These are phyloP conservation scores for Hermaeophaga mercurialis DNA, from an alignment of 2,888 invertebrate genomes.

Conservation along the genomic window DNA sequence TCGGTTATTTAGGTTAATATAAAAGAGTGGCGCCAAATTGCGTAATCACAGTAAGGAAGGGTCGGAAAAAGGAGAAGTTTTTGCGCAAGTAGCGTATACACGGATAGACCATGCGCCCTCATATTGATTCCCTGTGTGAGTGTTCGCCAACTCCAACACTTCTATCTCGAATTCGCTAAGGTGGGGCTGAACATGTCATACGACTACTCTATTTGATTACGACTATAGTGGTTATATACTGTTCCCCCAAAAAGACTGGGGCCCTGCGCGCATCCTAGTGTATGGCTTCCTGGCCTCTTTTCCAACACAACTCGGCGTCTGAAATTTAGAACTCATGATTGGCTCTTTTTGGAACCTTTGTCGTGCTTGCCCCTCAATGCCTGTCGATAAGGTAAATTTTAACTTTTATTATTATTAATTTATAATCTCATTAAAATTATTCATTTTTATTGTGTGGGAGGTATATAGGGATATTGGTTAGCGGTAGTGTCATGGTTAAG, in stretches of 20 bases:
- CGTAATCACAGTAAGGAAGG: constrained; percentile 27
- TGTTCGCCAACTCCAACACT: constrained; percentile 40
- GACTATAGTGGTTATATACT: constrained; percentile 31
- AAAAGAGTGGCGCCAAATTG: constrained; percentile 32
- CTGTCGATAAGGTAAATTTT: constrained; percentile 84
- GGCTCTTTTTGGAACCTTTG: constrained; percentile 97
- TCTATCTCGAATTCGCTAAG: constrained; percentile 45
- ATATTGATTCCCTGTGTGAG: constrained; percentile 47
- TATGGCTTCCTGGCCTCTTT: constrained; percentile 47
- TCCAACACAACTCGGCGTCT: constrained; percentile 39
- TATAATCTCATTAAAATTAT: neutral
- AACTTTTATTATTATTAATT: constrained; percentile 8
- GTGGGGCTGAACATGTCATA: constrained; percentile 48
- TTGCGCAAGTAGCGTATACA: constrained; percentile 36
- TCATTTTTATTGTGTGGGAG: neutral
- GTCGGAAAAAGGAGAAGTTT: constrained; percentile 24
- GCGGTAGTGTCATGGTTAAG: neutral
- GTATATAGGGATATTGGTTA: neutral
- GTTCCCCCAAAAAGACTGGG: constrained; percentile 31
- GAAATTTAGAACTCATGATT: constrained; percentile 74
- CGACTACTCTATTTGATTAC: constrained; percentile 34
- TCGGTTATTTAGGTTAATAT: neutral
- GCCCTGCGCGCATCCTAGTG: constrained; percentile 39
- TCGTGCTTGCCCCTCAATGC: constrained; percentile 96
- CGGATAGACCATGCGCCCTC: constrained; percentile 48